phyloP scores from a whole-genome alignment of 2,888 invertebrate genomes.

The Xestia c-nigrum region DNA sequence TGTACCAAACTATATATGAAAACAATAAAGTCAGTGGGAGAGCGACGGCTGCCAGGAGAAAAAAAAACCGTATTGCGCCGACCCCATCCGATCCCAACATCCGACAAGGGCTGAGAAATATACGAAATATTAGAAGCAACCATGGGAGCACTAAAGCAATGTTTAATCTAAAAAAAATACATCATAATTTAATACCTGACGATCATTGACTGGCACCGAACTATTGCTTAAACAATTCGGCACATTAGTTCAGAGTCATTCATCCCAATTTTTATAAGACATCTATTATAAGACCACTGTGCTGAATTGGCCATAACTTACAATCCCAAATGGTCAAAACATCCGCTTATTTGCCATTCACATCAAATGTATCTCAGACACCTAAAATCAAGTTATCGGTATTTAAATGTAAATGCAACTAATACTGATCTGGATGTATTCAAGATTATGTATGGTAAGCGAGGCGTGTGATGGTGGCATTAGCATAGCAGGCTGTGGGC shows the following conservation, averaged over 20 bases:
- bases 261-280: neutral
- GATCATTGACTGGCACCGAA: neutral
- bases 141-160: neutral
- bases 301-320: neutral
- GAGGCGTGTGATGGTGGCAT: constrained; percentile 37
- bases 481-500: constrained; percentile 45
- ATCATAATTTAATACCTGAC: neutral
- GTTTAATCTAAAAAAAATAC: too few species aligned
- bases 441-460: constrained; percentile 46
- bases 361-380: neutral
- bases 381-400: constrained; percentile 24
- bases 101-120: neutral
- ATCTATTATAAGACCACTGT: neutral
- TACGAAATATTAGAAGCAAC: neutral
- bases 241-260: neutral
- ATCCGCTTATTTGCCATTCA: neutral
- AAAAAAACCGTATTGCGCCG: too few species aligned
- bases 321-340: neutral
- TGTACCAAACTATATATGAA: neutral
- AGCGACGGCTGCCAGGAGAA: neutral
- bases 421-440: constrained; percentile 38
- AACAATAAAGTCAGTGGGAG: neutral
- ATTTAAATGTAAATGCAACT: constrained; percentile 26
- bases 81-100: too few species aligned
- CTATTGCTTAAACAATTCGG: too few species aligned